Evolutionary conservation across 2,113 vertebrate genomes (phyloP).

Genomic region (Ranitomeya variabilis): DNA sequence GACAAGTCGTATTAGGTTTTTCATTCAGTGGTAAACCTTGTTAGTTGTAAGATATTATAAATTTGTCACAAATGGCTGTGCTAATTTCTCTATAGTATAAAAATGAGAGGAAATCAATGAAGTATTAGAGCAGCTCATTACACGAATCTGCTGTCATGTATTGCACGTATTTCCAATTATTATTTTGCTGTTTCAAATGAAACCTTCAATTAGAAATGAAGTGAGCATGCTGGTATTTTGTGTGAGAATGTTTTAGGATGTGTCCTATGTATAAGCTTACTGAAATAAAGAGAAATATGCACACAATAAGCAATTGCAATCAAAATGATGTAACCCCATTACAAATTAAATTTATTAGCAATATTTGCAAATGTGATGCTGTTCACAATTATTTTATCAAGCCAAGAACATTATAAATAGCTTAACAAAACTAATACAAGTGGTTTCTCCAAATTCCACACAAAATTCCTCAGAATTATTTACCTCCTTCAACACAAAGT

Average conservation of each 20-base stretch:
- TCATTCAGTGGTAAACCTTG: conserved; percentile 16
- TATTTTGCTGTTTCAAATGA: not conserved
- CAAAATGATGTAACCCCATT: no score
- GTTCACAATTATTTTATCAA: no score
- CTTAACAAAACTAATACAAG: no score
- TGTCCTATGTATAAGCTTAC: not conserved
- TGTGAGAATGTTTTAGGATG: not conserved
- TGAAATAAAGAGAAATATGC: not conserved
- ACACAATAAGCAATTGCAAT: no score
- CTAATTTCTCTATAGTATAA: conserved; percentile 42
- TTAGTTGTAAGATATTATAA: conserved; percentile 47
- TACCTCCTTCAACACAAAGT: no score
- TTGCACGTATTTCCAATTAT: not conserved
- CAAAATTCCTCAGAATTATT: no score
- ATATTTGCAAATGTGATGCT: no score
- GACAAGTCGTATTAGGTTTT: conserved; percentile 32
- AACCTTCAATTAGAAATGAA: not conserved
- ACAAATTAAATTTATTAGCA: no score
- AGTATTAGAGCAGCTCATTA: conserved; percentile 17
- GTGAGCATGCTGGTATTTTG: not conserved
- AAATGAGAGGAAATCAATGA: conserved; percentile 43
- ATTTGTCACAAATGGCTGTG: conserved; percentile 43
- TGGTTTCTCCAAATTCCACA: no score
- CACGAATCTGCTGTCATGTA: not conserved
- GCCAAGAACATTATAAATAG: no score